Evolutionary conservation across 2,797 vertebrate species (phyloP).

Genomic region (Sparus aurata): DNA sequence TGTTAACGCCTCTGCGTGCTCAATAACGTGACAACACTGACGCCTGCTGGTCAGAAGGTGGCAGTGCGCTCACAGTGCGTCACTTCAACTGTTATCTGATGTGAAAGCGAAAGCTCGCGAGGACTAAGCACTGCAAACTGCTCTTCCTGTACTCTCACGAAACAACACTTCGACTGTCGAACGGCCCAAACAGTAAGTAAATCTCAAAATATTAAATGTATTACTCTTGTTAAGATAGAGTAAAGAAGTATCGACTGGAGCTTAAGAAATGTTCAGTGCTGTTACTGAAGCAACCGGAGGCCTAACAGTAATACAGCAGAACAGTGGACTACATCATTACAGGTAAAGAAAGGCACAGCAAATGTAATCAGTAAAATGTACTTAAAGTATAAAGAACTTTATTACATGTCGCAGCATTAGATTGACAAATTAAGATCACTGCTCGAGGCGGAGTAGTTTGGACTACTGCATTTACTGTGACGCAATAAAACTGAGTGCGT

Average conservation of each 20-base stretch:
- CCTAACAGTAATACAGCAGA: background rate
- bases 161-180: background rate
- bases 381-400: background rate
- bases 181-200: constrained; percentile 11
- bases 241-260: background rate
- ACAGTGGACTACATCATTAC: background rate
- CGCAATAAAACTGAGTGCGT: too few relatives aligned
- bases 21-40: background rate
- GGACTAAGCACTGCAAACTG: fast-evolving
- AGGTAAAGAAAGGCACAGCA: background rate
- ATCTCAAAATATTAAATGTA: background rate
- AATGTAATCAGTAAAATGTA: background rate
- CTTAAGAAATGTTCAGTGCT: background rate
- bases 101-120: constrained; percentile 55
- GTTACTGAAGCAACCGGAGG: background rate
- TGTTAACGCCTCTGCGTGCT: fast-evolving
- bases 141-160: background rate
- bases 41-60: constrained; percentile 45
- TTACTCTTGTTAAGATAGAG: background rate
- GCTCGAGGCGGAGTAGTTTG: background rate
- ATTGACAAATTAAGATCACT: too few relatives aligned
- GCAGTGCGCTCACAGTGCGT: background rate
- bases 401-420: too few relatives aligned
- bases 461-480: too few relatives aligned
- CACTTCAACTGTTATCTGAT: background rate